A percentile compares a stretch with the other conserved stretches of the same genome.
phyloP scores from a whole-genome alignment of 2,113 vertebrate species.

The Trogon melanurus region DNA sequence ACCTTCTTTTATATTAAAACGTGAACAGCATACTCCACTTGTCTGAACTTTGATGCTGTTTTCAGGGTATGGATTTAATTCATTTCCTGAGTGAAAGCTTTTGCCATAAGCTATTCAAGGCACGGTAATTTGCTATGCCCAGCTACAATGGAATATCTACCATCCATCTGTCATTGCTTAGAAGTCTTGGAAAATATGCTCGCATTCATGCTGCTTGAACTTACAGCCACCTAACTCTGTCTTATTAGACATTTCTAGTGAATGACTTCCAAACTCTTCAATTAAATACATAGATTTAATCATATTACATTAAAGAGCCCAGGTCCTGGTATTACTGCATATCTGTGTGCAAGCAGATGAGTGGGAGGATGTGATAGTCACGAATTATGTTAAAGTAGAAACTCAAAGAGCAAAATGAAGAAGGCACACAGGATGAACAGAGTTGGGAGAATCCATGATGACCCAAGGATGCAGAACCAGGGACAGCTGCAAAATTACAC shows the following conservation, averaged over 20 bases:
- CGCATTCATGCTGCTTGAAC: neutral
- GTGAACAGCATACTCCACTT: neutral
- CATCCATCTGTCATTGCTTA: neutral
- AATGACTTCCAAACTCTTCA: neutral
- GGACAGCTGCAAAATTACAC: neutral
- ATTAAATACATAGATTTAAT: neutral
- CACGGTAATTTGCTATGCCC: neutral
- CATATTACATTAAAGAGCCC: neutral
- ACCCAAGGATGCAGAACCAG: neutral
- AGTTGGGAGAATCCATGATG: neutral
- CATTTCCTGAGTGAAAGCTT: neutral
- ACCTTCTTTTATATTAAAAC: neutral
- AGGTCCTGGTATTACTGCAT: neutral
- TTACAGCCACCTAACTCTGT: neutral
- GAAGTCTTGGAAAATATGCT: neutral
- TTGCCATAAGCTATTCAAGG: neutral
- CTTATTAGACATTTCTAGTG: neutral
- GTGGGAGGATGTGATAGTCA: neutral
- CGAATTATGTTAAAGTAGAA: neutral
- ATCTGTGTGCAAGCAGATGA: neutral
- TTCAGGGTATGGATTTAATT: too few species aligned
- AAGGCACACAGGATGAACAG: neutral
- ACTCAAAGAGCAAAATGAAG: neutral
- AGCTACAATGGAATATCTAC: neutral
- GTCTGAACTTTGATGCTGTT: conserved; percentile 20